phyloP scores from a whole-genome alignment of 1,140 invertebrate genomes.

The Drosophila novamexicana region DNA sequence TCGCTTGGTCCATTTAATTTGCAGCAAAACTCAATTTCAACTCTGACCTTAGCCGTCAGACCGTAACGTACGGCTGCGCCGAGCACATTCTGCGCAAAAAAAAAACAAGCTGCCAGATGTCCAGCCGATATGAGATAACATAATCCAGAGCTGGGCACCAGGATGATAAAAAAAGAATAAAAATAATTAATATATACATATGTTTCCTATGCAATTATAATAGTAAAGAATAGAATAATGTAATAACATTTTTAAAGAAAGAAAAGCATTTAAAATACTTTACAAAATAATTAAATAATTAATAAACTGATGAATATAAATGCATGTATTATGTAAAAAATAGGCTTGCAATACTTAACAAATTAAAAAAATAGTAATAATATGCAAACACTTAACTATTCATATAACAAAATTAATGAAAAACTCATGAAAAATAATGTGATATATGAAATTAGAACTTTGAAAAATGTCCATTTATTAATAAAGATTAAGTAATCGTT shows the following conservation, averaged over 20 bases:
- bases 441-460: not conserved
- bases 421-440: not conserved
- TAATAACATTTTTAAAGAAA: no score
- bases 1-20: conserved; percentile 51
- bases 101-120: conserved; percentile 50
- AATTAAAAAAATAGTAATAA: no score
- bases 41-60: conserved; percentile 62
- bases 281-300: not conserved
- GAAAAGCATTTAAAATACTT: not conserved
- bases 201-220: no score
- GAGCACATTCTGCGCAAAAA: conserved; percentile 55
- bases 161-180: conserved; percentile 11
- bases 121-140: conserved; percentile 37
- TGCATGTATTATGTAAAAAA: no score
- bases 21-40: conserved; percentile 69
- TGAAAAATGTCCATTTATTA: no score
- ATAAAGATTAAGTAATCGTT: no score
- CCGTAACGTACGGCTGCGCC: conserved; percentile 27
- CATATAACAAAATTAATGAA: no score
- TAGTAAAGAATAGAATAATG: no score
- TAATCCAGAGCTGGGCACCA: conserved; percentile 9
- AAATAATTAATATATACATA: not conserved
- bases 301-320: no score
- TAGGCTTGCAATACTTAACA: no score
- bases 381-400: no score